A percentile compares a stretch with the other conserved stretches of the same genome.
These are phyloP conservation scores for Myotis brandtii DNA, from an alignment of 2,113 vertebrate genomes.

Conservation along the genomic window DNA sequence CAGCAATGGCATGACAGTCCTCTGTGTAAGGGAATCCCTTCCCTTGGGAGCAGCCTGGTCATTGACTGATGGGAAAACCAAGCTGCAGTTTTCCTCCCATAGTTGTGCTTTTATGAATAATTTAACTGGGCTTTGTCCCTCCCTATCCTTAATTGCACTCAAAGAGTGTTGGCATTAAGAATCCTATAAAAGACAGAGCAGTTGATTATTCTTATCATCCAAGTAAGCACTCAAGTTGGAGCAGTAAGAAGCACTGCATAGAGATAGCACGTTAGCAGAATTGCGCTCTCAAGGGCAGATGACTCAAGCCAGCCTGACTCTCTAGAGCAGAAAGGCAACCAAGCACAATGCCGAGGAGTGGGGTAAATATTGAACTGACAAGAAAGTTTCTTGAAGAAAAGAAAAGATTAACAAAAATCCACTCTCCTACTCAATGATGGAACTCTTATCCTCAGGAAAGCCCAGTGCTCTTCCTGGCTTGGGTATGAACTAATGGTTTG, in stretches of 20 bases:
- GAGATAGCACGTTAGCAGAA: conserved; percentile 43
- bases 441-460: not conserved
- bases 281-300: not conserved
- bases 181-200: conserved; percentile 60
- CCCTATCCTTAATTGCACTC: conserved; percentile 45
- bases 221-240: not conserved
- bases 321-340: conserved; percentile 19
- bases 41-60: not conserved
- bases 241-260: not conserved
- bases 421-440: not conserved
- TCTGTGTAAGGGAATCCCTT: not conserved
- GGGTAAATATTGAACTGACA: not conserved
- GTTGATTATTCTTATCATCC: conserved; percentile 61
- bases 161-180: conserved; percentile 42
- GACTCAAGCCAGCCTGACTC: conserved; percentile 50
- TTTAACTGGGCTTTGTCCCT: conserved; percentile 3
- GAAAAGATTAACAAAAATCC: not conserved
- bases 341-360: not conserved
- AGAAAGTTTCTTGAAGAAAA: not conserved
- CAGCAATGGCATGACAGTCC: not conserved
- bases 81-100: not conserved
- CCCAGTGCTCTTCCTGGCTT: not conserved
- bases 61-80: not conserved
- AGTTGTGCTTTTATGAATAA: conserved; percentile 42
- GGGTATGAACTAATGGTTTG: not conserved